Conservation (phyloP, 2,797 vertebrate genomes). For the Clarias platycephalus region DNA sequence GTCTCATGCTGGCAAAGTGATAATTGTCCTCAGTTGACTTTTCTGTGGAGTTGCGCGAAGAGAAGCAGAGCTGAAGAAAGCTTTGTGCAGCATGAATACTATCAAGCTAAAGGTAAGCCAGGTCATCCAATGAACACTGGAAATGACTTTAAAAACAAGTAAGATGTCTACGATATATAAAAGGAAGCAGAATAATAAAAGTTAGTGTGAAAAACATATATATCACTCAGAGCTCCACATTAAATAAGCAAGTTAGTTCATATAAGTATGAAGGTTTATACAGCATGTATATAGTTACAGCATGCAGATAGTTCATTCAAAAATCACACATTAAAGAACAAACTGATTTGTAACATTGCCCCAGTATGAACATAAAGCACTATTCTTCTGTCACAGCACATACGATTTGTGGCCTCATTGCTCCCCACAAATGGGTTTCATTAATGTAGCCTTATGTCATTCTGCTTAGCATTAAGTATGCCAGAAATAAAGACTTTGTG, state of each 20-base stretch:
- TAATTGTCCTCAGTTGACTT: constrained; percentile 50
- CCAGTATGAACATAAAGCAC: constrained; percentile 10
- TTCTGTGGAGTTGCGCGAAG: constrained; percentile 15
- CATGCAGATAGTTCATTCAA: neutral
- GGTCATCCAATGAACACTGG: neutral
- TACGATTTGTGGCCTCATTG: constrained; percentile 28
- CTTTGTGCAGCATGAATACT: neutral
- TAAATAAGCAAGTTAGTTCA: neutral
- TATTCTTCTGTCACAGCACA: constrained; percentile 11
- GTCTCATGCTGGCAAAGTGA: constrained; percentile 26
- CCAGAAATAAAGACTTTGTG: constrained; percentile 35
- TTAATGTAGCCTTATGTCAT: constrained; percentile 45
- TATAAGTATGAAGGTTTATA: neutral
- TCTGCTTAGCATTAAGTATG: constrained; percentile 33
- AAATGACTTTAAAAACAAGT: constrained; percentile 11
- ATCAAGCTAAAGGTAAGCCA: neutral
- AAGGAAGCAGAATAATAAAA: neutral
- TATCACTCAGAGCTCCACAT: no score
- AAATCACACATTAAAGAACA: neutral
- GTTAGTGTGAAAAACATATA: no score
- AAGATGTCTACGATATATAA: neutral
- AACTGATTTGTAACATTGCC: neutral
- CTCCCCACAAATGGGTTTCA: constrained; percentile 40
- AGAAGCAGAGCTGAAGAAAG: constrained; percentile 23
- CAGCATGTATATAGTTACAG: neutral